phyloP scores from a whole-genome alignment of 2,113 vertebrate species.

The Triplophysa rosa region DNA sequence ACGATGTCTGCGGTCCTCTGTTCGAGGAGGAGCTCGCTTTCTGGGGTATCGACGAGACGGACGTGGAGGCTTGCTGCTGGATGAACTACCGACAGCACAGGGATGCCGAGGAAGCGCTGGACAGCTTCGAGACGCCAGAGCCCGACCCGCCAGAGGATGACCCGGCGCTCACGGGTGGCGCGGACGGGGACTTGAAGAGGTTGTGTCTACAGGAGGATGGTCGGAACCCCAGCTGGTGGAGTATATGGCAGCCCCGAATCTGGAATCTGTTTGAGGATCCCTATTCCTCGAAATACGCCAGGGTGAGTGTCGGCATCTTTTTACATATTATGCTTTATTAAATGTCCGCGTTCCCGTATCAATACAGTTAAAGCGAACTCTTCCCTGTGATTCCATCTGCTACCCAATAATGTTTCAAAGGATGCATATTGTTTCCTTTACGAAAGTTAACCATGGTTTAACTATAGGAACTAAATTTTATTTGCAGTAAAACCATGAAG shows the following conservation, averaged over 20 bases:
- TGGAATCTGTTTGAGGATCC: slow-evolving; percentile 98
- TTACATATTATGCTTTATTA: background rate
- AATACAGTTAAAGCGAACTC: too few relatives aligned
- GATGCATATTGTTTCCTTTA: too few relatives aligned
- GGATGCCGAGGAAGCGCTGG: slow-evolving; percentile 93
- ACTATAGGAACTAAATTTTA: too few relatives aligned
- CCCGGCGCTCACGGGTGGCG: slow-evolving; percentile 80
- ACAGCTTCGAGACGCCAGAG: slow-evolving; percentile 92
- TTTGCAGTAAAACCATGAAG: too few relatives aligned
- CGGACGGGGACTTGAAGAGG: slow-evolving; percentile 82
- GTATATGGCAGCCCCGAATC: slow-evolving; percentile 85
- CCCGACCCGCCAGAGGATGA: slow-evolving; percentile 75
- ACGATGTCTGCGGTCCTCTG: slow-evolving; percentile 93
- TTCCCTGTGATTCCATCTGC: too few relatives aligned
- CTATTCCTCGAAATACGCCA: slow-evolving; percentile 92
- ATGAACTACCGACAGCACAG: slow-evolving; percentile 98
- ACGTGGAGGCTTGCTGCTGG: slow-evolving; percentile 99
- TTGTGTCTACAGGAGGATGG: slow-evolving; percentile 79
- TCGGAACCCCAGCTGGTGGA: slow-evolving; percentile 77
- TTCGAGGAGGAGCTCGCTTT: slow-evolving; percentile 98
- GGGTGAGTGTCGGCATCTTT: slow-evolving; percentile 78
- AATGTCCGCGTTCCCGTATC: background rate
- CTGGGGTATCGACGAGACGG: slow-evolving; percentile 98
- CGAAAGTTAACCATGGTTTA: too few relatives aligned
- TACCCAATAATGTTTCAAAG: too few relatives aligned